Evolutionary conservation across 2,888 invertebrate species (phyloP).

Genomic region (Rotaria socialis): DNA sequence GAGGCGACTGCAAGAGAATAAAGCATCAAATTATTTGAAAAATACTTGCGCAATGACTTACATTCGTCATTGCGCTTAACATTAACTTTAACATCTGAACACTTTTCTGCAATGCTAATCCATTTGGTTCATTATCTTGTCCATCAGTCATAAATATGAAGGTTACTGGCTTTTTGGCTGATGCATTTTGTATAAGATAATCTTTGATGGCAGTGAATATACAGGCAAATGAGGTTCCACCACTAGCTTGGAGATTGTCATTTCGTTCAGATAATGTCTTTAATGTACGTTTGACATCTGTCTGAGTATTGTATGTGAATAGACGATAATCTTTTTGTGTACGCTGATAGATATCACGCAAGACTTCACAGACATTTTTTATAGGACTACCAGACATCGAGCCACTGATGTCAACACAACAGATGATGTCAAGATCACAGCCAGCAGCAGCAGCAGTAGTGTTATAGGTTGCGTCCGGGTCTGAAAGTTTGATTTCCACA

Average conservation of each 20-base stretch:
- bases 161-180: conserved; percentile 38
- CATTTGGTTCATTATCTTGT: conserved; percentile 33
- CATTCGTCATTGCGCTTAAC: conserved; percentile 35
- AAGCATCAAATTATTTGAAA: not conserved
- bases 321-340: conserved; percentile 38
- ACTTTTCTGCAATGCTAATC: conserved; percentile 9
- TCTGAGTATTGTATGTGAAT: conserved; percentile 38
- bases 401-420: conserved; percentile 39
- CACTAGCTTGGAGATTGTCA: conserved; percentile 27
- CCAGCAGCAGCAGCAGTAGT: conserved; percentile 4
- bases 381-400: conserved; percentile 41
- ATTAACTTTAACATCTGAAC: conserved; percentile 38
- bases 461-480: not conserved
- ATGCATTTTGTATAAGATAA: conserved; percentile 26
- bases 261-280: conserved; percentile 33
- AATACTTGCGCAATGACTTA: not conserved
- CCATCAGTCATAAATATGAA: conserved; percentile 45
- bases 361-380: conserved; percentile 39
- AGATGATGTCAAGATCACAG: conserved; percentile 18
- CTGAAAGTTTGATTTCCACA: conserved; percentile 22
- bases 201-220: conserved; percentile 28
- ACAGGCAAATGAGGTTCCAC: conserved; percentile 39
- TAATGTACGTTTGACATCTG: conserved; percentile 35
- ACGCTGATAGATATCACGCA: conserved; percentile 39
- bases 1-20: not conserved